Evolutionary conservation across 2,797 vertebrate species (phyloP).

Genomic region (Amniataba percoides): DNA sequence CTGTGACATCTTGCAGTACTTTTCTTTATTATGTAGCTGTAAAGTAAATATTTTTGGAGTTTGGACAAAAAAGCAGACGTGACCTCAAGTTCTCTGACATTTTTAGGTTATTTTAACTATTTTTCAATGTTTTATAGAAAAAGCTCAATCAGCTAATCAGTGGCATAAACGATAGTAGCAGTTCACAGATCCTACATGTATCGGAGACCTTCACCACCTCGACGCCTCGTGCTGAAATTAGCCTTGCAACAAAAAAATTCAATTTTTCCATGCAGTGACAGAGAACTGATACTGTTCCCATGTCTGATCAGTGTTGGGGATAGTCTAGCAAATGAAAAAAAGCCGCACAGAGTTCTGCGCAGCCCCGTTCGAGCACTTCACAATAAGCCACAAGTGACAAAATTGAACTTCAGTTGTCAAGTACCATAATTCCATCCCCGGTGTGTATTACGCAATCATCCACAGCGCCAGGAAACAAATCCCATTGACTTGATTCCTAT

Average conservation of each 20-base stretch:
- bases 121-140: neutral
- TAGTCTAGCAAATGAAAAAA: conserved; percentile 22
- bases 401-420: conserved; percentile 70
- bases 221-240: conserved; percentile 9
- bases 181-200: neutral
- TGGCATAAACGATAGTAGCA: neutral
- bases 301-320: conserved; percentile 24
- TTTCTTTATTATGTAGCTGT: neutral
- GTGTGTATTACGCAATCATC: conserved; percentile 68
- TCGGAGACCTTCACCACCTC: neutral
- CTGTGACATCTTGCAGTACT: neutral
- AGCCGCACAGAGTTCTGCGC: conserved; percentile 13
- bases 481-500: conserved; percentile 72
- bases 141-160: neutral
- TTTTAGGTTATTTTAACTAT: neutral
- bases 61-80: neutral
- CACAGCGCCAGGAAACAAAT: conserved; percentile 68
- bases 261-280: neutral
- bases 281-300: conserved; percentile 2
- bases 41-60: neutral
- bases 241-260: neutral
- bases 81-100: neutral
- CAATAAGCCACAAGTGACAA: conserved; percentile 63
- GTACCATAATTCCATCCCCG: conserved; percentile 63
- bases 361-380: conserved; percentile 46